phyloP scores from a whole-genome alignment of 2,888 invertebrate genomes.

The Monochamus alternatus region DNA sequence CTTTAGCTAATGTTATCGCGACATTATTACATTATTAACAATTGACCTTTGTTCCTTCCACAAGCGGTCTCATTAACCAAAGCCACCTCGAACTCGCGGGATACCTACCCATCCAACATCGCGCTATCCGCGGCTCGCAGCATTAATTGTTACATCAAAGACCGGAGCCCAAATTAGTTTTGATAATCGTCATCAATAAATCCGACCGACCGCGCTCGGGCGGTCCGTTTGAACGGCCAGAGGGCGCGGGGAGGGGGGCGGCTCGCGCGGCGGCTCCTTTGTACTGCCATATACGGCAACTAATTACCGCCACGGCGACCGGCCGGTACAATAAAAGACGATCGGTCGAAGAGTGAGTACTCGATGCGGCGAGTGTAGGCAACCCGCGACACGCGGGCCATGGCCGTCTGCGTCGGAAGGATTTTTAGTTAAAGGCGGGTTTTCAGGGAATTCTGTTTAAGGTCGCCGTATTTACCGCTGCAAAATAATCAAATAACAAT shows the following conservation, averaged over 20 bases:
- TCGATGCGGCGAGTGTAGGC: constrained; percentile 44
- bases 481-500: no score
- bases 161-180: constrained; percentile 60
- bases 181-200: constrained; percentile 65
- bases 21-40: no score
- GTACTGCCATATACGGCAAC: constrained; percentile 69
- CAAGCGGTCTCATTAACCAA: no score
- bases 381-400: constrained; percentile 30
- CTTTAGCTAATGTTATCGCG: no score
- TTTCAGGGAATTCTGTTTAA: background rate
- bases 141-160: constrained; percentile 33
- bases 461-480: background rate
- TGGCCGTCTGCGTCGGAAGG: constrained; percentile 13
- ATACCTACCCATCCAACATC: constrained; percentile 4
- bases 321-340: constrained; percentile 66
- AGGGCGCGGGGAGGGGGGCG: constrained; percentile 56
- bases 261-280: constrained; percentile 69
- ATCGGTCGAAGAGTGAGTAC: constrained; percentile 59
- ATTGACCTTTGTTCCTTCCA: no score
- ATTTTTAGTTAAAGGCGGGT: no score
- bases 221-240: constrained; percentile 63
- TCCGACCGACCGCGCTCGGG: constrained; percentile 52
- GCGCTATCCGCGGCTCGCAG: background rate
- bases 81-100: no score
- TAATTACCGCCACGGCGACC: constrained; percentile 68